Evolutionary conservation across 2,797 vertebrate species (phyloP), one percentile per base, ranked within the genome.

Genomic region (Schizopygopsis malacanthus): DNA sequence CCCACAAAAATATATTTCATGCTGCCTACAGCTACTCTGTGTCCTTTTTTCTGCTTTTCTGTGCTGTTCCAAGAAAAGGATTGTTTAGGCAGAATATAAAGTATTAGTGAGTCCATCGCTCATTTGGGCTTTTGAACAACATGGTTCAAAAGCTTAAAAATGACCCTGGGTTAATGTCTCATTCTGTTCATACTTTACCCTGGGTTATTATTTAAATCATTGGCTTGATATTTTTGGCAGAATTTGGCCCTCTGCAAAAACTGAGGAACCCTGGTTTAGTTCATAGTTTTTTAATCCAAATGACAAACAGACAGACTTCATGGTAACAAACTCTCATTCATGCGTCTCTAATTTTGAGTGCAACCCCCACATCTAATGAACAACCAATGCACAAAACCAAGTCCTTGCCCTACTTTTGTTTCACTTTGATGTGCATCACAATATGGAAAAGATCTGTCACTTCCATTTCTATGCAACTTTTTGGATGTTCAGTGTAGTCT

Each of bases 1-100:
- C 22, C 67, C 56, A 69, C 79, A 50, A 59, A 82, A 73, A 54
- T 81, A 77, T 77, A 70, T 78, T 78, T 13, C 79, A 28, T 72
- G 37, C 81, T 56, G 28, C 63, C 28, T 6, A 67, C 3, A 37
- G 63, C 45, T 39, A 16, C 63, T 81, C 20, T 13, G 28, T 37
- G 50, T 65, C 20, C n/a, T 65, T 37, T 50, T 33, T 25, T 3
- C 10, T 25, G 4, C 15, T 79, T 45, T 28, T 45, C 37, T 61
- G n/a, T 61, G n/a, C 1, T 61, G 59, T 61, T 61, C 59, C 59
- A 61, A 61, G n/a, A 61, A 61, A 25, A 61, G 11, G 59, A 61
- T 61, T 25, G 4, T 61, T 61, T 61, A 25, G n/a, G n/a, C n/a
- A 61, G 15, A 47, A 79, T 47, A 47, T 41, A 65, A 63, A 79